Base-by-base conservation (phyloP, 2,888 invertebrate species). In the Leucozona laternaria region DNA sequence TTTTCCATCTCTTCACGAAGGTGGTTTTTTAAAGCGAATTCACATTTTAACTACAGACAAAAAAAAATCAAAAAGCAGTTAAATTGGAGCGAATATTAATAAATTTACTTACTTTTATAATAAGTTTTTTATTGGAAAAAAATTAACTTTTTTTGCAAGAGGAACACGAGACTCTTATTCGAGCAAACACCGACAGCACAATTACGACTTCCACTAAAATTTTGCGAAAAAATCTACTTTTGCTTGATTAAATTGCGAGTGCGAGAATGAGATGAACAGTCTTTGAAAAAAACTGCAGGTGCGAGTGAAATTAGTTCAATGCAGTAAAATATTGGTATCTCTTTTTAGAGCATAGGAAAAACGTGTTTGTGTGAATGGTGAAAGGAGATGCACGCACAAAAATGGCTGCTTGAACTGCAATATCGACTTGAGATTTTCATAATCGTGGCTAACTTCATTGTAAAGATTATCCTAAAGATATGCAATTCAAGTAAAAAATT, bases 151-250 rank as follows among this genome's bases (percentile, higher is more conserved):
- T 68, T 64, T 66, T 20, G 60, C 45, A 48, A 43, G 68, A 85
- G 81, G 81, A 85, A 85, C 85, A 85, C 85, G 85, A 77, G 81
- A 80, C 76, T 57, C 43, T 76, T 79, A 71, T 60, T 84, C 75
- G 60, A 55, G 72, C 77, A 78, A 68, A 85, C 81, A 85, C 85
- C 81, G 72, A 85, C 85, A 81, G 85, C 62, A 57, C 77, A 85
- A 78, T 78, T 78, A 68, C 68, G 73, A 85, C 85, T 80, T 85
- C 62, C 37, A 79, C 70, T 64, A 25, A 62, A 64, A 64, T 79
- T 79, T 79, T 83, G 79, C 79, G 57, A 79, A 79, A 73, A 79
- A 85, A 31, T 70, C 48, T 17, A 48, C 31, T 66, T 28, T 60
- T 43, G 28, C 15, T 43, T 20, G 55, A 66, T 72, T 50, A 50